Evolutionary conservation across 2,797 vertebrate species (phyloP), one percentile per base, ranked within the genome.

Genomic region (Arrhamphus sclerolepis): DNA sequence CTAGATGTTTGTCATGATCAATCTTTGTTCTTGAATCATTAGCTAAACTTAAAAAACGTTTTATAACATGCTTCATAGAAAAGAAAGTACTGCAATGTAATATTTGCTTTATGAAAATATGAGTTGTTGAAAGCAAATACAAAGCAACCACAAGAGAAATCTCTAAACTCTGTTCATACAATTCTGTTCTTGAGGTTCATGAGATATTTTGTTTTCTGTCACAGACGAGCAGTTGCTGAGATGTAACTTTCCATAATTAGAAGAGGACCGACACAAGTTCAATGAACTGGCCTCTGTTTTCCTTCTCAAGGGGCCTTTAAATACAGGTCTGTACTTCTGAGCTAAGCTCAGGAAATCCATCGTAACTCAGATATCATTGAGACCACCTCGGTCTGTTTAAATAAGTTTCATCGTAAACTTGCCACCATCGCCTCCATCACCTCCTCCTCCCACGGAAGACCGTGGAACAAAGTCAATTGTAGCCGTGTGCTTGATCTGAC

Each of bases 381-480:
- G 17, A 60, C 21, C 19, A 46, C 26, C 39, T 52, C 58, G 8
- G 9, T 56, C 16, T n/a, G 48, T 74, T 91, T 76, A 95, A 77
- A 94, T 93, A 6, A 94, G 92, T 75, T 94, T 95, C 92, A 93
- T 92, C 17, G 94, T 93, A 70, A 93, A 93, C 29, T 90, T 90
- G 46, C 92, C 91, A 1, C 90, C 86, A 1, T 92, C 92, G 1
- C 80, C 88, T 3, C 89, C 89, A 0, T 89, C 90, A 2, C 91
- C 92, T 54, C 86, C 87, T 14, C 89, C 89, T 21, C 91, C 90
- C 87, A 93, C 77, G 26, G 93, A 89, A 66, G 92, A 73, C 2
- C 89, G 90, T 6, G 94, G 92, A 34, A 96, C 95, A 66, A 95
- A 95, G 78, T 95, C 93, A 24, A 96, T 94, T 14, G 91, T 94